A percentile compares a stretch with the other conserved stretches of the same genome.
These are phyloP conservation scores for Harpagifer antarcticus DNA, from an alignment of 2,797 vertebrate species.

Conservation along the genomic window DNA sequence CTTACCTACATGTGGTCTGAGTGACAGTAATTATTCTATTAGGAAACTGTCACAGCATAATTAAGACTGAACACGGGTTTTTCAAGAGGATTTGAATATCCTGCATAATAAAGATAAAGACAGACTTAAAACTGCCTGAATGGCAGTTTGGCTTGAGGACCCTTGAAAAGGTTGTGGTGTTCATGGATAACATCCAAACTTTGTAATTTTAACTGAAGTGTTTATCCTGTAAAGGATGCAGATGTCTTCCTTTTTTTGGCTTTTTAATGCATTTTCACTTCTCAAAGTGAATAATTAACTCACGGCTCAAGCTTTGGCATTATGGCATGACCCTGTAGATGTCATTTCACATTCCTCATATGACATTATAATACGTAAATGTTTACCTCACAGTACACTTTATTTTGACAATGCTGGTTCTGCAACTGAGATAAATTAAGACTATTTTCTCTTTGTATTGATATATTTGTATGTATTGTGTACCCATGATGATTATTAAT, in stretches of 20 bases:
- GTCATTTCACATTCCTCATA: conserved; percentile 2
- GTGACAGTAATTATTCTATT: conserved; percentile 5
- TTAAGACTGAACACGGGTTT: conserved; percentile 16
- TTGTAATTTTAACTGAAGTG: conserved; percentile 7
- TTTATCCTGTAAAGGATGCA: no score
- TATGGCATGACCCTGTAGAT: background rate
- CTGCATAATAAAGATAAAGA: conserved; percentile 16
- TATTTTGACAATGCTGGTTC: conserved; percentile 5
- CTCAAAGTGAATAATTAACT: background rate
- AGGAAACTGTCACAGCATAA: conserved; percentile 15
- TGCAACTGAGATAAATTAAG: conserved; percentile 10
- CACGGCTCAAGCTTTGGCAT: conserved; percentile 1
- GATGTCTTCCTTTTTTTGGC: background rate
- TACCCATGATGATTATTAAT: conserved; percentile 15
- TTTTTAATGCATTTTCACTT: background rate
- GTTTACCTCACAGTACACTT: conserved; percentile 5
- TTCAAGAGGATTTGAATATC: conserved; percentile 20
- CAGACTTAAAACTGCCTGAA: conserved; percentile 27
- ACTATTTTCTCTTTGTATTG: background rate
- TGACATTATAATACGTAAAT: background rate
- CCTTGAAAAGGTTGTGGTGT: background rate
- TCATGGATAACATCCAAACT: background rate
- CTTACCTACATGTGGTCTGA: conserved; percentile 87
- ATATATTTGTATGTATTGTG: conserved; percentile 28
- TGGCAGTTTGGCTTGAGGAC: conserved; percentile 12